Evolutionary conservation across 1,140 invertebrate species (phyloP), one percentile per base, ranked within the genome.

Genomic region (Luehdorfia chinensis): DNA sequence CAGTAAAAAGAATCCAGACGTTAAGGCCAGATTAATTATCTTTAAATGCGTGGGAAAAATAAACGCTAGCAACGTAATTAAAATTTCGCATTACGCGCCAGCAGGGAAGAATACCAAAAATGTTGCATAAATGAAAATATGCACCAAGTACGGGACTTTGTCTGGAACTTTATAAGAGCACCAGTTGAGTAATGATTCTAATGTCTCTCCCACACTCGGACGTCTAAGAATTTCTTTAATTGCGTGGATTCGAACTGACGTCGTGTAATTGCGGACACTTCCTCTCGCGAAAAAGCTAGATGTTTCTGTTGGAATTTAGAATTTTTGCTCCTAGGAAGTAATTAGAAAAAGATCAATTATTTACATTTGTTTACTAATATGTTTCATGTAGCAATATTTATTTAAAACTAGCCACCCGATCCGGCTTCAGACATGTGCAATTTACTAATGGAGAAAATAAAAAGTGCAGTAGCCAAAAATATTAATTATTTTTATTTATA

Each of bases 201-300:
- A 75, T 70, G 64, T 56, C 54, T 70, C 66, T 75, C 72, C 72
- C 72, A 75, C 69, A 70, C 47, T 57, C 30, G 39, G 44, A 34
- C 50, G 55, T 47, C 57, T 68, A 70, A 60, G 55, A 68, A 75
- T 67, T 47, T 51, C 45, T 70, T 51, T 71, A 67, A 75, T 73
- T 73, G 50, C 62, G 47, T 25, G 36, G 33, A 50, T 28, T 47
- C 32, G 51, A 52, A 51, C 37, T 27, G 49, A 31, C 33, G 21
- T 27, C 23, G 1, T 34, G 30, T 57, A 59, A 59, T 62, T 53
- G 50, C 30, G 36, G 47, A 9, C 12, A 28, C 31, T 48, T 28
- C 37, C 25, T 43, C n/a, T 3, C 25, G 0, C 14, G 2, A 31
- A 8, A 25, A 30, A 43, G 13, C 25, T 31, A 11, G 19, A n/a